Evolutionary conservation across 1,140 invertebrate species (phyloP).

Genomic region (Drosophila dunni): DNA sequence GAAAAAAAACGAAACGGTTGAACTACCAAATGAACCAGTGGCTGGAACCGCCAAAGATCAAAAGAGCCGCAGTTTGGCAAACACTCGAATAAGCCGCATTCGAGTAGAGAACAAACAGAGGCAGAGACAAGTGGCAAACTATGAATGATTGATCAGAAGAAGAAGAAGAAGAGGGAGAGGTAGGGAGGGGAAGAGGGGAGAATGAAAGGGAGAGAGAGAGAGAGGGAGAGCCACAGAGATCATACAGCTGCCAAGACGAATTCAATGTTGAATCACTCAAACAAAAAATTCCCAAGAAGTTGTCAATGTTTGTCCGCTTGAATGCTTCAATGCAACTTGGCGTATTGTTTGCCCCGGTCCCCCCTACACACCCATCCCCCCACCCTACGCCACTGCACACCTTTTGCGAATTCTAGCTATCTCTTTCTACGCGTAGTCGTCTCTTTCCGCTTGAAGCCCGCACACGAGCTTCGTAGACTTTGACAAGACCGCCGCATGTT

Average conservation of each 20-base stretch:
- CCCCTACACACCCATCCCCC: background rate
- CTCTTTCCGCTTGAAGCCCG: conserved; percentile 28
- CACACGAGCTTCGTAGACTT: conserved; percentile 67
- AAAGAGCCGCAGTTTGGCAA: conserved; percentile 69
- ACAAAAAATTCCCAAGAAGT: conserved; percentile 76
- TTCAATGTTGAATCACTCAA: conserved; percentile 41
- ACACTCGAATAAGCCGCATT: conserved; percentile 63
- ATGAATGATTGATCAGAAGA: conserved; percentile 75
- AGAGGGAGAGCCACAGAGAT: conserved; percentile 3
- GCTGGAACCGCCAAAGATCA: conserved; percentile 49
- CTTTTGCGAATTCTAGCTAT: conserved; percentile 43
- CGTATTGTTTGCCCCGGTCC: conserved; percentile 35
- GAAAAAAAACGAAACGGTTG: background rate
- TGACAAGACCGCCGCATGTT: conserved; percentile 76
- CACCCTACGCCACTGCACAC: background rate
- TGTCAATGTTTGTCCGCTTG: conserved; percentile 77
- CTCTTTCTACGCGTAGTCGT: conserved; percentile 3
- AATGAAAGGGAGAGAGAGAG: background rate
- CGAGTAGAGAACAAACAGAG: conserved; percentile 70
- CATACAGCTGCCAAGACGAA: conserved; percentile 4
- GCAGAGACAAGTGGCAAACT: conserved; percentile 57
- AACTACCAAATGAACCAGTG: background rate
- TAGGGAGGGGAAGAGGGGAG: no score
- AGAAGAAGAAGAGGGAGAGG: no score
- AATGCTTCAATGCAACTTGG: conserved; percentile 68